phyloP scores from a whole-genome alignment of 2,797 vertebrate genomes.

The Myotis myotis region DNA sequence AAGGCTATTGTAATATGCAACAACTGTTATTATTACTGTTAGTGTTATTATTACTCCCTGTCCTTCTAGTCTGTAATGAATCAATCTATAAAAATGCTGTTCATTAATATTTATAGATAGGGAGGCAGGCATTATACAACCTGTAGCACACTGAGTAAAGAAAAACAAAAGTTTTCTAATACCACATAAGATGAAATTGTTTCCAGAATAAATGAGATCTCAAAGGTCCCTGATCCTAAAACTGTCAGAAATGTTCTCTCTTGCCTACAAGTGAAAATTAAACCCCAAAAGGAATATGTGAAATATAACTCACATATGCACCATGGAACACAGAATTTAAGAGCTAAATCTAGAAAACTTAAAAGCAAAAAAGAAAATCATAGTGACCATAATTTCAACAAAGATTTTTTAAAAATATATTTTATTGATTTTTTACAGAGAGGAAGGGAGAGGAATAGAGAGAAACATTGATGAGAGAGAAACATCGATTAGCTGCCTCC shows the following conservation, averaged over 20 bases:
- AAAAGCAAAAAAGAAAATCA: conserved; percentile 8
- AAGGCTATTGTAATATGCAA: background rate
- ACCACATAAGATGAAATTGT: background rate
- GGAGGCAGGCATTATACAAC: conserved; percentile 1
- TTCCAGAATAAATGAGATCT: conserved; percentile 27
- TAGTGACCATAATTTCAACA: conserved; percentile 18
- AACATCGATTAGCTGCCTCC: too few relatives aligned
- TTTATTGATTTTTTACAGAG: too few relatives aligned
- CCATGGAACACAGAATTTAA: background rate
- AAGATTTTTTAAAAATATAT: background rate
- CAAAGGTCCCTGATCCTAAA: background rate
- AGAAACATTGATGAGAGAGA: too few relatives aligned
- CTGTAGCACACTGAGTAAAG: conserved; percentile 20
- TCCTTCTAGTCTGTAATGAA: background rate
- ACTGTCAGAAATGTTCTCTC: conserved; percentile 6
- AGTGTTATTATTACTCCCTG: conserved; percentile 15
- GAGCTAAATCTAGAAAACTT: conserved; percentile 8
- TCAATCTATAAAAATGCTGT: conserved; percentile 23
- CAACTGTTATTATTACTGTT: background rate
- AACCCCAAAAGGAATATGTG: background rate
- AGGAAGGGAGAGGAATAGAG: too few relatives aligned
- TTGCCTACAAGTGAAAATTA: conserved; percentile 39
- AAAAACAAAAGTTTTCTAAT: conserved; percentile 9
- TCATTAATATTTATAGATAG: conserved; percentile 49
- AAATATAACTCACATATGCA: background rate